Evolutionary conservation across 2,113 vertebrate species (phyloP), one percentile per base, ranked within the genome.

Genomic region (Enhydra lutris): DNA sequence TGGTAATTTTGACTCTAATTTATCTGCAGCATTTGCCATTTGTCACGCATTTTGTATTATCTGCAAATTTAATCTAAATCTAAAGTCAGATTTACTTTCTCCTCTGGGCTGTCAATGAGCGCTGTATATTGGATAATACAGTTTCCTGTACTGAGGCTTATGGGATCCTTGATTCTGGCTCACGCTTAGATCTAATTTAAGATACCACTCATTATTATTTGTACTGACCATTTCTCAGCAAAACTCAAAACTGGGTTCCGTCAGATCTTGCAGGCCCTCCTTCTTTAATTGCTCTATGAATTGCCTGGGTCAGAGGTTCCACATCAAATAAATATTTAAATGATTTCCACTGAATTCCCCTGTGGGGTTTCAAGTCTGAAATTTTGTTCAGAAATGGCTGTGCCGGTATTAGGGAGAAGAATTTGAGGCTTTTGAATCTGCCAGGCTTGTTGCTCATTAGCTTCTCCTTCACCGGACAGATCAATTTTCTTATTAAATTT

Each of bases 401-500:
- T 83, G 95, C 93, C 59, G 82, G 15, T 88, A 97, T 97, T 80
- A 87, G 88, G 52, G 63, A 86, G 89, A 93, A 94, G 97, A 95
- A 98, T 96, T 97, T 71, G 95, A 97, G 94, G 80, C 89, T 94
- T 96, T 97, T 97, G 95, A 98, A 96, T 95, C 93, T 57, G 91
- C 91, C 96, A 94, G 88, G 96, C 86, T 96, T 84, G 42, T 52
- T 76, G 81, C 45, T 98, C 97, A 97, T 98, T 97, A 96, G 98
- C 97, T 96, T 98, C 96, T 95, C 73, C 42, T 97, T 78, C 61
- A 29, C 97, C 88, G 3, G 79, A 93, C 94, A 95, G 81, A 98
- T 98, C 81, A 87, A 96, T 98, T 97, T 98, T 97, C 97, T 97
- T 96, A 98, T 98, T 98, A 82, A 86, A 91, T 98, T 97, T 97